Conservation (phyloP, 2,888 invertebrate species). For the Acanthoscelides obtectus region DNA sequence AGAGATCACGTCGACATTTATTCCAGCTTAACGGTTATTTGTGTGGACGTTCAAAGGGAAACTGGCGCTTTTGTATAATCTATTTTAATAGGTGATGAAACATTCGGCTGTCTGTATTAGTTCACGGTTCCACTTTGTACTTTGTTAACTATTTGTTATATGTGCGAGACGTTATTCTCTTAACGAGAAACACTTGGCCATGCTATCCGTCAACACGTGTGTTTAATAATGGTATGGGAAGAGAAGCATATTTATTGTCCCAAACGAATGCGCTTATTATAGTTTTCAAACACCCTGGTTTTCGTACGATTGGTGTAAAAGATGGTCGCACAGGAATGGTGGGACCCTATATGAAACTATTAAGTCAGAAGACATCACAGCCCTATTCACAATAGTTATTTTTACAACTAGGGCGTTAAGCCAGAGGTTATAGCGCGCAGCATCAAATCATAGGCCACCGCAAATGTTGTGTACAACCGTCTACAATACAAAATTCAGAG, state of each 20-base stretch:
- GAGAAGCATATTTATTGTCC: not conserved
- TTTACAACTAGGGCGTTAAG: no score
- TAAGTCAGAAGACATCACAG: no score
- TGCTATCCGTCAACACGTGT: not conserved
- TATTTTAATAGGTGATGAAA: not conserved
- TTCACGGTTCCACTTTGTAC: not conserved
- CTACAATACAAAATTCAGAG: no score
- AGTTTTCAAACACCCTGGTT: no score
- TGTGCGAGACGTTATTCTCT: not conserved
- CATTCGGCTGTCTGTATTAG: not conserved
- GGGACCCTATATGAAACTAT: no score
- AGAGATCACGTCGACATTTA: not conserved
- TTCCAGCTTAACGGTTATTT: not conserved
- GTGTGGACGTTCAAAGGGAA: not conserved
- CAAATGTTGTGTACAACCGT: no score
- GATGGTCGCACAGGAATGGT: no score
- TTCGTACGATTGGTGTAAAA: no score
- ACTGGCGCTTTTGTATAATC: not conserved
- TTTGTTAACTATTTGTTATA: not conserved
- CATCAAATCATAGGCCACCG: no score
- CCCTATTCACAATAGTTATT: no score
- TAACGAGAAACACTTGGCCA: not conserved
- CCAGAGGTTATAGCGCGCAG: no score
- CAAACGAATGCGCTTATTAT: no score
- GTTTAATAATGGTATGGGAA: not conserved